Evolutionary conservation across 2,797 vertebrate genomes (phyloP).

Genomic region (Sparus aurata): DNA sequence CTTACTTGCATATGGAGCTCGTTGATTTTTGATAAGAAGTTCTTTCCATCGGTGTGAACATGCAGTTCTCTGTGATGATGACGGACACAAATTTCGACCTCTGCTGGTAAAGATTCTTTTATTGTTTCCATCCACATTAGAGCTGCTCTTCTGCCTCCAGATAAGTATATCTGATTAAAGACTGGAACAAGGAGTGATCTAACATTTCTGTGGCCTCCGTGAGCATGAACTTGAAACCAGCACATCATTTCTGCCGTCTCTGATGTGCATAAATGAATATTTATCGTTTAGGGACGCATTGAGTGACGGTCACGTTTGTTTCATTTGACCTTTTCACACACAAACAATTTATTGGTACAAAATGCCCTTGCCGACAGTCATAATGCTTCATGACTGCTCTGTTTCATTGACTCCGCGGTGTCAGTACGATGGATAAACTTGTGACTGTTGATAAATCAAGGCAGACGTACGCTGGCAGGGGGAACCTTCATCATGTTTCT

Average conservation of each 20-base stretch:
- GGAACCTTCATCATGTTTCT: neutral
- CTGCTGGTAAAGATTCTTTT: neutral
- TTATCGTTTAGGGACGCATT: no score
- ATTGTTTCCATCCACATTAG: conserved; percentile 29
- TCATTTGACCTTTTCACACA: neutral
- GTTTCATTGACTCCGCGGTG: neutral
- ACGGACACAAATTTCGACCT: conserved; percentile 13
- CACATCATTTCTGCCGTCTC: neutral
- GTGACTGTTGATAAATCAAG: conserved; percentile 25
- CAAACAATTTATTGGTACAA: neutral
- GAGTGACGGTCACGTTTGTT: no score
- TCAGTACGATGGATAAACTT: conserved; percentile 12
- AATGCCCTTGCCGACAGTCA: neutral
- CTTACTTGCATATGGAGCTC: neutral
- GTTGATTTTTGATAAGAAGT: neutral
- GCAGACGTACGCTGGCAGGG: neutral
- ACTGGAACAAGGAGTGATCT: neutral
- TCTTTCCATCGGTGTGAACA: conserved; percentile 19
- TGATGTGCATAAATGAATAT: neutral
- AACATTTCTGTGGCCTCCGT: neutral
- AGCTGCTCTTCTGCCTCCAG: neutral
- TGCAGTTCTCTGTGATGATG: conserved; percentile 11
- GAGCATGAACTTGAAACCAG: neutral
- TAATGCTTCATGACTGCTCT: neutral
- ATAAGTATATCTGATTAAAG: conserved; percentile 19